These are phyloP conservation scores for Danio rerio DNA, from an alignment of 2,113 vertebrate species.

Conservation along the genomic window GRCz12tu NC_133177.1:38348501-38349000, in stretches of 20 bases:
- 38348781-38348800: constrained; percentile 72
- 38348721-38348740: constrained; percentile 61
- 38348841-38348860: constrained; percentile 21
- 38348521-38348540: too few relatives aligned
- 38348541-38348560: not conserved
- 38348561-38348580: not conserved
- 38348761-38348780: constrained; percentile 81
- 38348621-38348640: not conserved
- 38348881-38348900: constrained; percentile 63
- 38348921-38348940: constrained; percentile 76
- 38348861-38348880: not conserved
- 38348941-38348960: constrained; percentile 9
- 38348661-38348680: constrained; percentile 37
- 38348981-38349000: not conserved
- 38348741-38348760: constrained; percentile 71
- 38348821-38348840: constrained; percentile 68
- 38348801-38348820: constrained; percentile 77
- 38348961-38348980: constrained; percentile 1
- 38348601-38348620: not conserved
- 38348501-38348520: not conserved
- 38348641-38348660: constrained; percentile 14
- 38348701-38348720: constrained; percentile 52
- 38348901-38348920: constrained; percentile 78
- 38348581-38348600: not conserved
- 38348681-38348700: constrained; percentile 34